These are phyloP conservation scores for Anolis apletophallus DNA, from an alignment of 2,797 vertebrate species.

Conservation along the genomic window DNA sequence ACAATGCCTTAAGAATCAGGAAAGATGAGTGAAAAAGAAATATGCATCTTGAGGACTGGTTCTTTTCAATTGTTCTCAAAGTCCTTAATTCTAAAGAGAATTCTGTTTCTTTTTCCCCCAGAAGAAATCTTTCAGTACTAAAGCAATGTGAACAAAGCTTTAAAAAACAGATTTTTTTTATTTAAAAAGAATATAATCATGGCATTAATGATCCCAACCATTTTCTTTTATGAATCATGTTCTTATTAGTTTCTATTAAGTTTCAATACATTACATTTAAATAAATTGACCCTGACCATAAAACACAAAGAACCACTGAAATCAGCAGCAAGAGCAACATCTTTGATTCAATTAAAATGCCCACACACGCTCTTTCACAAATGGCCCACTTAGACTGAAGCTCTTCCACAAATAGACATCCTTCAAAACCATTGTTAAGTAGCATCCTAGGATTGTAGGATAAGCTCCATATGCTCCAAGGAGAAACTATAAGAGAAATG, in stretches of 20 bases:
- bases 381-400: conserved; percentile 42
- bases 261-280: conserved; percentile 70
- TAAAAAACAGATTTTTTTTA: conserved; percentile 68
- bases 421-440: conserved; percentile 46
- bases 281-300: conserved; percentile 62
- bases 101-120: background rate
- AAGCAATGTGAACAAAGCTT: conserved; percentile 58
- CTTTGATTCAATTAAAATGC: conserved; percentile 52
- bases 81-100: background rate
- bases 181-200: conserved; percentile 66
- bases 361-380: conserved; percentile 36
- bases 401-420: conserved; percentile 48
- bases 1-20: background rate
- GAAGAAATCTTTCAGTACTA: conserved; percentile 42
- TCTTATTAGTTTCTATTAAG: conserved; percentile 64
- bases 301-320: conserved; percentile 60
- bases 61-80: background rate
- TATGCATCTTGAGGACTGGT: background rate
- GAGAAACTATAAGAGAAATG: conserved; percentile 55
- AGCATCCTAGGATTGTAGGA: background rate
- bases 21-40: background rate
- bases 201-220: conserved; percentile 45
- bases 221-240: conserved; percentile 54
- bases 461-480: conserved; percentile 57
- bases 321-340: conserved; percentile 51